Percentiles rank a stretch among this genome's conserved stretches.
These are phyloP conservation scores for Taurulus bubalis DNA, from an alignment of 2,113 vertebrate species.

Conservation along the genomic window DNA sequence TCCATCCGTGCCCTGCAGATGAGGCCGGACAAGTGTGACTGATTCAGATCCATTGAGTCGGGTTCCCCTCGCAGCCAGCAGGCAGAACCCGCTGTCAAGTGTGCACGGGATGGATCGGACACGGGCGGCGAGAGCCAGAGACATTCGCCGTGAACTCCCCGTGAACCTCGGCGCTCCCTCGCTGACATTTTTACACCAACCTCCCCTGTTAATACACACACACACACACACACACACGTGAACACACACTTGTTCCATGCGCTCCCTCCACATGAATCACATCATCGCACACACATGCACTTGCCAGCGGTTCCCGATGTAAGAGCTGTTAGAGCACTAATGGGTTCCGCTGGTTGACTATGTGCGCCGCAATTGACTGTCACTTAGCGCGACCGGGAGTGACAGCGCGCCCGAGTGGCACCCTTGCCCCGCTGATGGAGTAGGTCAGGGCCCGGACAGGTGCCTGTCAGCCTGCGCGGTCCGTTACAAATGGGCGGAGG, in stretches of 20 bases:
- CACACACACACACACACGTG: not conserved
- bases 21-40: constrained; percentile 41
- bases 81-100: constrained; percentile 59
- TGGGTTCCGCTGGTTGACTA: constrained; percentile 42
- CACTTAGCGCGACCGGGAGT: constrained; percentile 53
- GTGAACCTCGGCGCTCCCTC: constrained; percentile 55
- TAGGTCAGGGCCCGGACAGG: constrained; percentile 47
- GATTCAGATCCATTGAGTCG: constrained; percentile 50
- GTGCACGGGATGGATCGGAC: constrained; percentile 23
- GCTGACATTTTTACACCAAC: constrained; percentile 59
- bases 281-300: constrained; percentile 18
- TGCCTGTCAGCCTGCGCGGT: constrained; percentile 35
- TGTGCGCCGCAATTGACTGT: constrained; percentile 40
- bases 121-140: not conserved
- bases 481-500: constrained; percentile 6
- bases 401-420: constrained; percentile 48
- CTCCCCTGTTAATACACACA: not conserved
- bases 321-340: constrained; percentile 37
- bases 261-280: constrained; percentile 39
- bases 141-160: constrained; percentile 61
- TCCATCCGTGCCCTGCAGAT: not conserved
- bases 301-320: not conserved
- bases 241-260: not conserved
- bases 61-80: constrained; percentile 37
- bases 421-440: constrained; percentile 44